phyloP scores from a whole-genome alignment of 2,113 vertebrate species.

The Colaptes auratus region DNA sequence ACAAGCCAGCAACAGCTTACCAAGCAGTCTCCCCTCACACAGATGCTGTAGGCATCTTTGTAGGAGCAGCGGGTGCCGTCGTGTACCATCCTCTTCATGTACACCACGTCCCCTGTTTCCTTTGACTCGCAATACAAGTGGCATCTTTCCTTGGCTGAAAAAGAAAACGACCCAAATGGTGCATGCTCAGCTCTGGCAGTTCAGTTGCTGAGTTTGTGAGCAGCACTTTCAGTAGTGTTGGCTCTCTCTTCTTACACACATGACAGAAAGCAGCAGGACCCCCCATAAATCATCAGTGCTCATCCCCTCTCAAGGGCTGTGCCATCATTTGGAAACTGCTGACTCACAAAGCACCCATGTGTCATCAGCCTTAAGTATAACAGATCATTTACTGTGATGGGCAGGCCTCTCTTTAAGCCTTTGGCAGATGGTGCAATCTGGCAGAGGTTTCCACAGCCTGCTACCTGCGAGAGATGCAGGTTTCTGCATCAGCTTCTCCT shows the following conservation, averaged over 20 bases:
- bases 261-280: neutral
- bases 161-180: neutral
- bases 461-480: neutral
- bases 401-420: neutral
- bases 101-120: conserved; percentile 87
- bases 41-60: conserved; percentile 93
- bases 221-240: neutral
- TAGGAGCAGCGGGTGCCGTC: conserved; percentile 96
- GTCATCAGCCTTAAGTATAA: neutral
- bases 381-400: neutral
- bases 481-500: neutral
- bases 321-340: neutral
- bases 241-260: neutral
- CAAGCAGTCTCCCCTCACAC: conserved; percentile 91
- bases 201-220: neutral
- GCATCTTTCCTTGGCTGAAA: conserved; percentile 91
- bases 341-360: neutral
- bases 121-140: conserved; percentile 92
- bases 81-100: conserved; percentile 89
- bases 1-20: conserved; percentile 72
- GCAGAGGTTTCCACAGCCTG: neutral
- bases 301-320: neutral
- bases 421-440: neutral
- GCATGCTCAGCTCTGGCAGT: neutral
- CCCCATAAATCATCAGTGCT: neutral